Conservation (phyloP, 2,888 invertebrate genomes). For the Euplagia quadripunctaria region DNA sequence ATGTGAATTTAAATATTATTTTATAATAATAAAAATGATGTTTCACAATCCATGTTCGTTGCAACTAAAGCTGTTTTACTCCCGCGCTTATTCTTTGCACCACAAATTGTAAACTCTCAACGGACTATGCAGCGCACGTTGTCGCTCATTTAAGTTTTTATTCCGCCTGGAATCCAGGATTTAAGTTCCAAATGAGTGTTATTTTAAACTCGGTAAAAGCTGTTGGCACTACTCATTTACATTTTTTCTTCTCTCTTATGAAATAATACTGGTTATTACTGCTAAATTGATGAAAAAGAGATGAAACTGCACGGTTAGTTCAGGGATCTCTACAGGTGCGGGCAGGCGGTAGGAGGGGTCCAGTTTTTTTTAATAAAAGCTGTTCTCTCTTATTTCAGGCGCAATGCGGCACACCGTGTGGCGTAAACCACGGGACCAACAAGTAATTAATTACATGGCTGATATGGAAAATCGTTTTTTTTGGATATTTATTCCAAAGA, state of each 20-base stretch:
- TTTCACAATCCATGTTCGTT: too few relatives aligned
- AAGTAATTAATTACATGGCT: too few relatives aligned
- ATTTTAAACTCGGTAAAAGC: constrained; percentile 62
- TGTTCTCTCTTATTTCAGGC: too few relatives aligned
- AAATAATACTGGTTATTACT: constrained; percentile 45
- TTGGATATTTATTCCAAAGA: too few relatives aligned
- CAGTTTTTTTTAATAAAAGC: too few relatives aligned
- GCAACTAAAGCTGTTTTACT: not conserved
- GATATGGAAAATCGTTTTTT: too few relatives aligned
- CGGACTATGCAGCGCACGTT: constrained; percentile 64
- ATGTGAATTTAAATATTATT: too few relatives aligned
- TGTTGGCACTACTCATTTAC: constrained; percentile 54
- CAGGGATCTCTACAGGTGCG: too few relatives aligned
- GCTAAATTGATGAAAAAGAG: constrained; percentile 27
- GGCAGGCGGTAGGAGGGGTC: too few relatives aligned
- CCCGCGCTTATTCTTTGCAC: constrained; percentile 17
- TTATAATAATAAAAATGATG: too few relatives aligned
- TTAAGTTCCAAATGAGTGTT: constrained; percentile 68
- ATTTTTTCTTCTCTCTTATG: constrained; percentile 51
- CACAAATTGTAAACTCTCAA: constrained; percentile 27
- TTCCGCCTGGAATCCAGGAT: constrained; percentile 64
- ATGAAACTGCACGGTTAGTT: not conserved
- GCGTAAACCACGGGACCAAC: too few relatives aligned
- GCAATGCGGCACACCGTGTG: too few relatives aligned
- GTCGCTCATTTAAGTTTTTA: constrained; percentile 71